A percentile compares a stretch with the other conserved stretches of the same genome.
These are phyloP conservation scores for Siphamia tubifer DNA, from an alignment of 2,113 vertebrate species.

Conservation along the genomic window DNA sequence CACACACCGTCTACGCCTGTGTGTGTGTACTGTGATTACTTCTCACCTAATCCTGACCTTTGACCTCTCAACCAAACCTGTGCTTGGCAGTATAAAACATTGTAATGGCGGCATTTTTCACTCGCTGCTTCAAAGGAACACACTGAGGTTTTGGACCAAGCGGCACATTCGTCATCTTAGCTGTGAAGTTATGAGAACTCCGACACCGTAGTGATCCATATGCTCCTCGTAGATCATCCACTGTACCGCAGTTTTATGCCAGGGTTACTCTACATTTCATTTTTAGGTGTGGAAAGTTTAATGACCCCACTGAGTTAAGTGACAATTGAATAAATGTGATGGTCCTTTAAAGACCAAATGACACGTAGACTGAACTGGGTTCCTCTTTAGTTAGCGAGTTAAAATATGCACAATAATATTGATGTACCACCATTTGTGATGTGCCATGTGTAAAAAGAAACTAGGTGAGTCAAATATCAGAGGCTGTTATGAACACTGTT, in stretches of 20 bases:
- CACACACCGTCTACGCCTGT: neutral
- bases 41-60: conserved; percentile 59
- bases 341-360: neutral
- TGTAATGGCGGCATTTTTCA: conserved; percentile 55
- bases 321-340: conserved; percentile 24
- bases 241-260: neutral
- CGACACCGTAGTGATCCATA: conserved; percentile 17
- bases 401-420: too few species aligned
- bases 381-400: neutral
- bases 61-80: conserved; percentile 34
- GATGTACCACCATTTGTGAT: too few species aligned
- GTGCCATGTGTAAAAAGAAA: too few species aligned
- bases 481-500: too few species aligned
- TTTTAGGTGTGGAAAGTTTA: conserved; percentile 17
- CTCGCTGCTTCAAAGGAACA: conserved; percentile 39
- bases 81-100: conserved; percentile 56
- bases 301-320: conserved; percentile 16
- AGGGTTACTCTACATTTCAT: conserved; percentile 5
- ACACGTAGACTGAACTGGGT: neutral
- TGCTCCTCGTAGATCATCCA: conserved; percentile 33
- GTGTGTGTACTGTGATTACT: conserved; percentile 33
- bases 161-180: conserved; percentile 29
- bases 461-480: too few species aligned
- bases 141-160: neutral
- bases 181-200: neutral